Evolutionary conservation across 2,888 invertebrate species (phyloP).

Genomic region (Rhogogaster chlorosoma): DNA sequence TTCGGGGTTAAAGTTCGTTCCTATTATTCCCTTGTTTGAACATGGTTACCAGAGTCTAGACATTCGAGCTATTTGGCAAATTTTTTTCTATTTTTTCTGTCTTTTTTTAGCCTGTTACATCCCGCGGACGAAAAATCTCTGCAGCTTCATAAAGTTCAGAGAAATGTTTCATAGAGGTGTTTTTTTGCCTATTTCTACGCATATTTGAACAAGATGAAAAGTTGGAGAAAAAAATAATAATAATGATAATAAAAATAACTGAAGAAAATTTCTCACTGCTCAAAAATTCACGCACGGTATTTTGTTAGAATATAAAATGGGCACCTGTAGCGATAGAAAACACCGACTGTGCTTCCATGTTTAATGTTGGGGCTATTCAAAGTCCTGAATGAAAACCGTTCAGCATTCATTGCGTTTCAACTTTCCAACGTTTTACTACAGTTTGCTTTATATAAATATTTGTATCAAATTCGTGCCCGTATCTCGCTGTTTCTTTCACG

Average conservation of each 20-base stretch:
- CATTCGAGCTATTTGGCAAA: not conserved
- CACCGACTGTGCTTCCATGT: not conserved
- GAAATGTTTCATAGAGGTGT: not conserved
- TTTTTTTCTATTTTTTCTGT: not conserved
- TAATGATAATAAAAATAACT: not conserved
- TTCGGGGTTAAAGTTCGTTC: constrained; percentile 30
- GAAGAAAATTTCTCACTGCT: not conserved
- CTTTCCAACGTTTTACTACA: constrained; percentile 9
- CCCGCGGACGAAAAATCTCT: not conserved
- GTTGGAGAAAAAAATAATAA: not conserved
- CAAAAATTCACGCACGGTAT: not conserved
- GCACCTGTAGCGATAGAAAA: not conserved
- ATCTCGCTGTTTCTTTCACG: not conserved
- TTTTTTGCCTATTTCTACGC: not conserved
- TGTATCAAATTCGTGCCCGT: not conserved
- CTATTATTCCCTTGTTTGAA: constrained; percentile 12
- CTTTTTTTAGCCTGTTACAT: not conserved
- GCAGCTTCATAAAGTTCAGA: not conserved
- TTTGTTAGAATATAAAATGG: not conserved
- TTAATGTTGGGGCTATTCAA: constrained; percentile 27
- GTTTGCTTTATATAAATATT: not conserved
- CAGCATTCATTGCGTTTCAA: constrained; percentile 16
- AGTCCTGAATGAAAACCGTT: constrained; percentile 43
- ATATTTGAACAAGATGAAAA: not conserved
- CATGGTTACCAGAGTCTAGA: not conserved